A percentile compares a stretch with the other conserved stretches of the same genome.
These are phyloP conservation scores for Perognathus longimembris DNA, from an alignment of 2,113 vertebrate species.

Conservation along the genomic window DNA sequence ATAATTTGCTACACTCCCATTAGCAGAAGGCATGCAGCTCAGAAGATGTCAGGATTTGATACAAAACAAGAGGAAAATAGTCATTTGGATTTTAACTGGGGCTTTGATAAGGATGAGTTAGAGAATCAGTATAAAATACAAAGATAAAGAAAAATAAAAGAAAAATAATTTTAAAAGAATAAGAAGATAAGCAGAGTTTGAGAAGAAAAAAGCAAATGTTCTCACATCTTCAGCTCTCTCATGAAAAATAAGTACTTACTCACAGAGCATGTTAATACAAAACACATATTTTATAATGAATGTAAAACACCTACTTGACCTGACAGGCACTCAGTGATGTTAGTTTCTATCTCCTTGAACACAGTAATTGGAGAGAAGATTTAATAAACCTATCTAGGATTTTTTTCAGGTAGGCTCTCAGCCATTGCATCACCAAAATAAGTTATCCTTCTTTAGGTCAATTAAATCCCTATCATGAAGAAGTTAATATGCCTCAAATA, in stretches of 20 bases:
- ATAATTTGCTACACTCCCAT: not conserved
- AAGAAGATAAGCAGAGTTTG: too few species aligned
- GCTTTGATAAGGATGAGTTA: too few species aligned
- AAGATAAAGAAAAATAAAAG: too few species aligned
- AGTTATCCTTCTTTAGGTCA: not conserved
- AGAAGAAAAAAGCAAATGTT: not conserved
- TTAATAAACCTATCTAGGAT: not conserved
- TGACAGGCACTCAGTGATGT: not conserved
- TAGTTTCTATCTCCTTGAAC: not conserved
- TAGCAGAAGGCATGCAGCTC: not conserved
- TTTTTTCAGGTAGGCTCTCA: not conserved
- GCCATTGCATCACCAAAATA: not conserved
- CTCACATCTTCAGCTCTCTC: not conserved
- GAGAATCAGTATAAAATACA: too few species aligned
- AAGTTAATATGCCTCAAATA: not conserved
- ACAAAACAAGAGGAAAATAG: too few species aligned
- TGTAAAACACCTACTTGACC: not conserved
- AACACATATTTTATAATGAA: conserved; percentile 28
- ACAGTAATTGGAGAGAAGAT: not conserved
- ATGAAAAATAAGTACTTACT: not conserved
- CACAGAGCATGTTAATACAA: not conserved
- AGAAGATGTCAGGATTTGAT: too few species aligned
- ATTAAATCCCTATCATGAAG: not conserved
- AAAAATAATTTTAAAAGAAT: too few species aligned
- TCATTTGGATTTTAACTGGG: too few species aligned